Conservation (phyloP, 2,888 invertebrate genomes). For the Clistopyga incitator region DNA sequence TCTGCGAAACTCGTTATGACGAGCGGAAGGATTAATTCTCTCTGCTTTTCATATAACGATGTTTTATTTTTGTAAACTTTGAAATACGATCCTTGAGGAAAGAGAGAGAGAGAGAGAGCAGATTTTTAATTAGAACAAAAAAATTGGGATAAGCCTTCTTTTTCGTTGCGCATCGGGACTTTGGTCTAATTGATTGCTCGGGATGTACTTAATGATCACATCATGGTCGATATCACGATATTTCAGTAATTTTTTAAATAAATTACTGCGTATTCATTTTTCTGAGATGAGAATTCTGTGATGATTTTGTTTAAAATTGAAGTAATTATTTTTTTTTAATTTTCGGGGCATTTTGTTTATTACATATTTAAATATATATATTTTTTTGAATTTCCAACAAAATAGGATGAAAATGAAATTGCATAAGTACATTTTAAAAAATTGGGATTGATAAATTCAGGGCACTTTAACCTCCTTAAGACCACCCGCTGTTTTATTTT, state of each 20-base stretch:
- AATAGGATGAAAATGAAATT: not conserved
- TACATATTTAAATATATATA: not conserved
- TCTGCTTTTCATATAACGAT: not conserved
- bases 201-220: too few relatives aligned
- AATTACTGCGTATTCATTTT: not conserved
- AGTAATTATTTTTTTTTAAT: not conserved
- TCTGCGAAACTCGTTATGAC: constrained; percentile 42
- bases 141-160: too few relatives aligned
- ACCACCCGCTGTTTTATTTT: not conserved
- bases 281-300: not conserved
- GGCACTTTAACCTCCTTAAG: not conserved
- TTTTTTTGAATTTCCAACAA: too few relatives aligned
- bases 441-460: not conserved
- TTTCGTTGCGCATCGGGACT: too few relatives aligned
- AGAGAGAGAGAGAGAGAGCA: not conserved
- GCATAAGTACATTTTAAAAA: too few relatives aligned
- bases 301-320: not conserved
- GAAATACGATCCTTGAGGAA: not conserved
- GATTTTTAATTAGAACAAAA: not conserved
- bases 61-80: not conserved
- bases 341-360: not conserved
- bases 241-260: too few relatives aligned
- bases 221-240: too few relatives aligned
- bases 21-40: constrained; percentile 9
- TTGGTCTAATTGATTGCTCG: too few relatives aligned